Evolutionary conservation across 2,113 vertebrate species (phyloP).

Genomic region (Neolamprologus tretocephalus): DNA sequence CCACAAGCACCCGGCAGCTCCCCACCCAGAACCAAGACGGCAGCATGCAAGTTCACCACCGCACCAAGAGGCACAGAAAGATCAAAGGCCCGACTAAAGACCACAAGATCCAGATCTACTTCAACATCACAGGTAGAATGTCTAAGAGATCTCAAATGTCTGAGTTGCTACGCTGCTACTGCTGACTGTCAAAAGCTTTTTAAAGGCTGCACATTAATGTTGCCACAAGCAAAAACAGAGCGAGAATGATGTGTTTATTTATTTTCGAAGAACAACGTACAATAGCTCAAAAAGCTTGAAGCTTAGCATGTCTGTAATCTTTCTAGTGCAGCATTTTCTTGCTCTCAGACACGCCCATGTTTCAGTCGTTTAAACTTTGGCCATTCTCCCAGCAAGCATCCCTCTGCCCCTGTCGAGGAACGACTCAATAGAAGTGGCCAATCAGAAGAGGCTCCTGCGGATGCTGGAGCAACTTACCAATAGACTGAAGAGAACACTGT

Average conservation of each 20-base stretch:
- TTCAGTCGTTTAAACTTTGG: constrained; percentile 43
- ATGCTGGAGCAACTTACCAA: constrained; percentile 89
- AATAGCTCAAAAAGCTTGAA: not conserved
- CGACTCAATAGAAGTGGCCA: constrained; percentile 86
- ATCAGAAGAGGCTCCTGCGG: constrained; percentile 86
- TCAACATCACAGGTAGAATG: constrained; percentile 90
- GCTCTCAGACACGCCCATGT: not conserved
- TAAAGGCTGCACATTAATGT: not conserved
- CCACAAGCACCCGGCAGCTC: constrained; percentile 57
- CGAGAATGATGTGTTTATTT: not conserved
- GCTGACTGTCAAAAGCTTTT: not conserved
- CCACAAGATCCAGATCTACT: constrained; percentile 94
- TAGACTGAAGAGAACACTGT: constrained; percentile 84
- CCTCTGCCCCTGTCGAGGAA: constrained; percentile 89
- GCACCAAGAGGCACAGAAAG: constrained; percentile 79
- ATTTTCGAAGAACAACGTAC: not conserved
- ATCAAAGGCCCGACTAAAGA: constrained; percentile 73
- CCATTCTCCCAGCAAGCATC: constrained; percentile 86
- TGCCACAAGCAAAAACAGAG: not conserved
- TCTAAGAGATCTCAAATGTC: not conserved
- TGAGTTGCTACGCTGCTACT: not conserved
- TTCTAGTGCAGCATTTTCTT: not conserved
- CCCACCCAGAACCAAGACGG: constrained; percentile 40
- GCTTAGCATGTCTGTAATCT: not conserved
- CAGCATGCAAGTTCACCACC: constrained; percentile 42